Percentiles rank a stretch among this genome's conserved stretches.
phyloP scores from a whole-genome alignment of 2,888 invertebrate genomes.

The Mechanitis messenoides region DNA sequence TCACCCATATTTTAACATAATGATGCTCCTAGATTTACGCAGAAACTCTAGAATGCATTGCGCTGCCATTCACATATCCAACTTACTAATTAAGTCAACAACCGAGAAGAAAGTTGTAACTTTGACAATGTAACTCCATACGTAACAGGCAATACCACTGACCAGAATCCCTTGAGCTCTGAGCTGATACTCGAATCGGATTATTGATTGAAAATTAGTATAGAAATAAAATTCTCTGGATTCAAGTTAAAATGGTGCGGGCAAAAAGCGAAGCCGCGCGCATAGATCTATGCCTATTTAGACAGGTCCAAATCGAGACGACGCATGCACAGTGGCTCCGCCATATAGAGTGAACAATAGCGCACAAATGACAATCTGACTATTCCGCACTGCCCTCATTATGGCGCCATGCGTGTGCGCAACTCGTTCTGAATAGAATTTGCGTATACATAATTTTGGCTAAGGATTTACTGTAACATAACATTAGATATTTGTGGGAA shows the following conservation, averaged over 20 bases:
- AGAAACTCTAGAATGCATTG: slow-evolving; percentile 62
- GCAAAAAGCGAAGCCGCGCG: slow-evolving; percentile 62
- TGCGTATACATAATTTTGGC: slow-evolving; percentile 24
- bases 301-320: slow-evolving; percentile 64
- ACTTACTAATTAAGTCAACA: slow-evolving; percentile 75
- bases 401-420: slow-evolving; percentile 57
- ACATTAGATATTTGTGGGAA: background rate
- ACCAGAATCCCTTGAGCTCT: slow-evolving; percentile 45
- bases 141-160: slow-evolving; percentile 54
- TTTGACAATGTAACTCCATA: slow-evolving; percentile 74
- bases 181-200: slow-evolving; percentile 9
- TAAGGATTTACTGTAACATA: slow-evolving; percentile 24
- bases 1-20: slow-evolving; percentile 71
- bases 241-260: slow-evolving; percentile 41
- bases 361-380: slow-evolving; percentile 64
- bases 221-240: slow-evolving; percentile 24
- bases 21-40: slow-evolving; percentile 66
- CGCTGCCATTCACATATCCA: slow-evolving; percentile 76
- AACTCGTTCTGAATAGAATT: slow-evolving; percentile 39
- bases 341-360: slow-evolving; percentile 75
- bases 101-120: slow-evolving; percentile 71
- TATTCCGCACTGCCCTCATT: slow-evolving; percentile 59
- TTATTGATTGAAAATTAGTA: slow-evolving; percentile 12
- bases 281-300: slow-evolving; percentile 74
- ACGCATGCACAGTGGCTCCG: slow-evolving; percentile 58